Evolutionary conservation across 2,113 vertebrate species (phyloP).

Genomic region (Formicarius rufipectus): DNA sequence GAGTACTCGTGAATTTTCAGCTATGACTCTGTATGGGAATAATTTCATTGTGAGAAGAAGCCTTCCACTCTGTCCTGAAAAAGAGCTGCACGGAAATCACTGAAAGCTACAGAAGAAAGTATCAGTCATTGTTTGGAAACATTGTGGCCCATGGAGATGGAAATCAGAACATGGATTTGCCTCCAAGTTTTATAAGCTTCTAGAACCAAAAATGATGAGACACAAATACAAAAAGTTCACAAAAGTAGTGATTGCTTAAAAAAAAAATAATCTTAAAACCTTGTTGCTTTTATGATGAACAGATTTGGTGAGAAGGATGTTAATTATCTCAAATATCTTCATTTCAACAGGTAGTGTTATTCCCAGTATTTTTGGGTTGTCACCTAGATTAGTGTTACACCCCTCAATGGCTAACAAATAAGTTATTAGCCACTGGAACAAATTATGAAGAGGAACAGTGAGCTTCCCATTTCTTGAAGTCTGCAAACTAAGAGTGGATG

Average conservation of each 20-base stretch:
- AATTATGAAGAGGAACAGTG: background rate
- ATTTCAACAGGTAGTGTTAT: background rate
- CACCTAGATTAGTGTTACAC: background rate
- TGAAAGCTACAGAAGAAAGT: constrained; percentile 48
- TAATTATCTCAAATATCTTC: background rate
- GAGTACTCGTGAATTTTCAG: constrained; percentile 35
- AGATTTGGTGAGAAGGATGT: background rate
- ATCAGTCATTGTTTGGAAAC: constrained; percentile 46
- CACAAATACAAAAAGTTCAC: constrained; percentile 26
- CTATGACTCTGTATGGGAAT: constrained; percentile 37
- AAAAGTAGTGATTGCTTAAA: background rate
- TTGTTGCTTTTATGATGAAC: background rate
- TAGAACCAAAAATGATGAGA: constrained; percentile 21
- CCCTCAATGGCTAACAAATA: background rate
- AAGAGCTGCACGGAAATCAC: constrained; percentile 19
- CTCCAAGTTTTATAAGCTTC: constrained; percentile 38
- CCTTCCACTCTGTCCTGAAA: constrained; percentile 35
- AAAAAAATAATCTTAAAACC: background rate
- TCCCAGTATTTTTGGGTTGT: background rate
- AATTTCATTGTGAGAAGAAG: constrained; percentile 28
- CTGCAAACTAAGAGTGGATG: background rate
- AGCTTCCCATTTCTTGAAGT: background rate
- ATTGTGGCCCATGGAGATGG: constrained; percentile 27
- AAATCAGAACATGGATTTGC: constrained; percentile 41
- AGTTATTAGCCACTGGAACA: background rate